Percentiles rank a stretch among this genome's conserved stretches.
phyloP scores from a whole-genome alignment of 1,140 invertebrate species.

The Philopotamus ludificatus region DNA sequence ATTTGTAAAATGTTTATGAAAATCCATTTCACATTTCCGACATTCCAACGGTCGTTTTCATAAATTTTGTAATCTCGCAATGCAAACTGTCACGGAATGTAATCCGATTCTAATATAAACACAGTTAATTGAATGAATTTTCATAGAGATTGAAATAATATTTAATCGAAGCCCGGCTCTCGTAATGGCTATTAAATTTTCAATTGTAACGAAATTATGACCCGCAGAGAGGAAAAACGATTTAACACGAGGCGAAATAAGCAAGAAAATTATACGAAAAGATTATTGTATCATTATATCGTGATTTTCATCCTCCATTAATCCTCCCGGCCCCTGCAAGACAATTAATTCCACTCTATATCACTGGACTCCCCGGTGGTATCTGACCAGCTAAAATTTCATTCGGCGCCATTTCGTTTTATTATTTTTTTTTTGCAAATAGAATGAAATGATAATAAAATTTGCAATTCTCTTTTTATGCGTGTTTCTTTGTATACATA shows the following conservation, averaged over 20 bases:
- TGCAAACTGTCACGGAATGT: slow-evolving; percentile 2
- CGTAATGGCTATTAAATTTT: not conserved
- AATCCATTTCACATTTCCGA: slow-evolving; percentile 15
- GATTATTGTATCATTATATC: no score
- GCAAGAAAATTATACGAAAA: no score
- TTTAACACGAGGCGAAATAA: not conserved
- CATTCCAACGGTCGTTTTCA: not conserved
- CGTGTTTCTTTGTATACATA: no score
- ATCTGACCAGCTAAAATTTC: no score
- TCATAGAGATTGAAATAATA: not conserved
- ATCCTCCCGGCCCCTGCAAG: no score
- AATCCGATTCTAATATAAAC: slow-evolving; percentile 24
- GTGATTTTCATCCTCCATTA: no score
- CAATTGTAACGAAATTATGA: not conserved
- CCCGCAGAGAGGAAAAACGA: not conserved
- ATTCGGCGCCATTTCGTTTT: no score
- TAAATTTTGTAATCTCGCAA: slow-evolving; percentile 18
- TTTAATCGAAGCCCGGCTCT: not conserved
- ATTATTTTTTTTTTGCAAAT: no score
- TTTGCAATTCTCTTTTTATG: no score
- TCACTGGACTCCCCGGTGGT: no score
- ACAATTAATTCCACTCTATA: no score
- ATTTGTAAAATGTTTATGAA: slow-evolving; percentile 14
- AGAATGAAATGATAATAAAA: no score
- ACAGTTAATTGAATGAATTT: not conserved